A percentile compares a stretch with the other conserved stretches of the same genome.
Conservation (phyloP, 2,797 vertebrate species). For the Luscinia megarhynchos region DNA sequence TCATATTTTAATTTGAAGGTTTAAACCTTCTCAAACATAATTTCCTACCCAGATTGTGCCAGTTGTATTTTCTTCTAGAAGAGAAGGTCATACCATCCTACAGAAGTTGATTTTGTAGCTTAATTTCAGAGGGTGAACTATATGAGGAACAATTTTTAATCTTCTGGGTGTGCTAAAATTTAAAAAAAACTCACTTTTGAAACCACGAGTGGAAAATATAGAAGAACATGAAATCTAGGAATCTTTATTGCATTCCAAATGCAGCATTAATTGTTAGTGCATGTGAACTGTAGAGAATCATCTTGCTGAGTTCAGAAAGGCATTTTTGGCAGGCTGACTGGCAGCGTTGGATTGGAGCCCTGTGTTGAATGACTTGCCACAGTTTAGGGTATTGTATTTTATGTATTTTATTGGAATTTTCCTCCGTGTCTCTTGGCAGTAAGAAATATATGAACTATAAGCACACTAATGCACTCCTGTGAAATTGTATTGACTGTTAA, state of each 20-base stretch:
- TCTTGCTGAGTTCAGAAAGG: background rate
- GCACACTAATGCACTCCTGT: background rate
- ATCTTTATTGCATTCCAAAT: background rate
- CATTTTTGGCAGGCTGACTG: background rate
- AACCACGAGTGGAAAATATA: background rate
- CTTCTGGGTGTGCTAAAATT: background rate
- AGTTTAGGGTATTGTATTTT: background rate
- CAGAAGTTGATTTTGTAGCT: background rate
- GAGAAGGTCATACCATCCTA: background rate
- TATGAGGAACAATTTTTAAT: background rate
- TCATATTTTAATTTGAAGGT: slow-evolving; percentile 26
- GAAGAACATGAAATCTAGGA: background rate
- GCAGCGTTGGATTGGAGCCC: background rate
- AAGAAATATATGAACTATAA: background rate
- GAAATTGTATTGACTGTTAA: background rate
- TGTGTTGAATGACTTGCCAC: background rate
- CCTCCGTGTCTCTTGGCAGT: background rate
- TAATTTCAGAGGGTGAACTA: background rate
- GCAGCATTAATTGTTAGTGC: background rate
- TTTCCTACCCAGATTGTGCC: background rate
- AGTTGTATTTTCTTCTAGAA: background rate
- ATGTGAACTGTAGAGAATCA: background rate
- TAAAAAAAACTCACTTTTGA: background rate
- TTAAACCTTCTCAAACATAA: slow-evolving; percentile 1
- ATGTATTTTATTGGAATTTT: background rate